phyloP scores from a whole-genome alignment of 2,797 vertebrate species.

The Pseudochromis fuscus region DNA sequence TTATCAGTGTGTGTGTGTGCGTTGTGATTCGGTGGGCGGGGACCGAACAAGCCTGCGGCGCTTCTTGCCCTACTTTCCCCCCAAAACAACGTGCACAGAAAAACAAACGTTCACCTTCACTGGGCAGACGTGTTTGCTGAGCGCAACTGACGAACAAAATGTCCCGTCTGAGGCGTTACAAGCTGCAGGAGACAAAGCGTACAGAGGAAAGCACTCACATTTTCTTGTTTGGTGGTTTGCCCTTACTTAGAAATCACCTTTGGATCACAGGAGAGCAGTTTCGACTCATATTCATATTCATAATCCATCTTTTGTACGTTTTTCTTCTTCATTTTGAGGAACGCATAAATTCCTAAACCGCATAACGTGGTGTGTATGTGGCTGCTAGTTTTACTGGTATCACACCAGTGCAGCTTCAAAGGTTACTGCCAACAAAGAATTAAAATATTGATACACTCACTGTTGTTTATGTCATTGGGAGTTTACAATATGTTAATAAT shows the following conservation, averaged over 20 bases:
- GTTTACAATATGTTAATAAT: too few species aligned
- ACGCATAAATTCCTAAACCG: too few species aligned
- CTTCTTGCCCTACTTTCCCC: slow-evolving; percentile 71
- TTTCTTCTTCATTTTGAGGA: too few species aligned
- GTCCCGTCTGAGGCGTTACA: background rate
- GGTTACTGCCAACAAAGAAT: too few species aligned
- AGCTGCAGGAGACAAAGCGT: background rate
- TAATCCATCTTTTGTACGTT: too few species aligned
- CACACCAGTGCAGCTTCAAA: too few species aligned
- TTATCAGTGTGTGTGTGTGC: slow-evolving; percentile 4
- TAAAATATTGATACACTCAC: too few species aligned
- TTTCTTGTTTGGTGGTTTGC: slow-evolving; percentile 42
- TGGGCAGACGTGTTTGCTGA: slow-evolving; percentile 25
- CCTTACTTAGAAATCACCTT: background rate
- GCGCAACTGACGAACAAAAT: slow-evolving; percentile 36
- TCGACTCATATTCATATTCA: background rate
- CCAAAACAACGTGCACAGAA: slow-evolving; percentile 50
- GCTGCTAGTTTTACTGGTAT: too few species aligned
- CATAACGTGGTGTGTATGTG: too few species aligned
- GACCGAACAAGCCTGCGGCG: slow-evolving; percentile 67
- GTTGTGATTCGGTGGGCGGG: slow-evolving; percentile 52
- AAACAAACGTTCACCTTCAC: slow-evolving; percentile 59
- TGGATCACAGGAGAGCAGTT: slow-evolving; percentile 3
- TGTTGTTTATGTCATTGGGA: too few species aligned
- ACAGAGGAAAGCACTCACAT: slow-evolving; percentile 28